Evolutionary conservation across 2,888 invertebrate species (phyloP).

Genomic region (Salpingus planirostris): DNA sequence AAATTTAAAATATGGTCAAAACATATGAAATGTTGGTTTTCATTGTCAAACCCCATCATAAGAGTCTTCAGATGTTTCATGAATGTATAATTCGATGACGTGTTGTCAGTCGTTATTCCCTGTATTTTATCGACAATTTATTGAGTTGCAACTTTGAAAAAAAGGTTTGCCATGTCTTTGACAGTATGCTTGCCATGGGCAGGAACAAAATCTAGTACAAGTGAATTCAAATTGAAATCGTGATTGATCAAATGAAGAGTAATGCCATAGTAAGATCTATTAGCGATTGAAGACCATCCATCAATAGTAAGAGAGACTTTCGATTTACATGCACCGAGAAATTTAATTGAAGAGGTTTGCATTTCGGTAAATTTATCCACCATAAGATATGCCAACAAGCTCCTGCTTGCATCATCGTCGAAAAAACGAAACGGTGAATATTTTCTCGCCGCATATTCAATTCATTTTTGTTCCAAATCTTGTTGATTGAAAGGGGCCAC

Average conservation of each 20-base stretch:
- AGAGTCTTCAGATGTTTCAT: constrained; percentile 1
- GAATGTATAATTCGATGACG: constrained; percentile 6
- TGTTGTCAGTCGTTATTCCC: constrained; percentile 7
- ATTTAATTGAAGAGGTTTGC: constrained; percentile 7
- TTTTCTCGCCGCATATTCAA: constrained; percentile 2
- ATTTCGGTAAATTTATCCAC: constrained; percentile 2
- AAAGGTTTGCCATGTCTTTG: constrained; percentile 13
- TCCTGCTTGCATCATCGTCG: no score
- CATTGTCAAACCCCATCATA: constrained; percentile 1
- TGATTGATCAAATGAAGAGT: constrained; percentile 21
- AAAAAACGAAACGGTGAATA: constrained; percentile 2
- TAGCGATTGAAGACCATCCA: constrained; percentile 20
- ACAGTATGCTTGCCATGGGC: constrained; percentile 21
- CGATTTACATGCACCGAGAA: constrained; percentile 13
- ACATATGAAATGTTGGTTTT: constrained; percentile 7
- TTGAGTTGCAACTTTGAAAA: not conserved
- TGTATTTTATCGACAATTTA: constrained; percentile 2
- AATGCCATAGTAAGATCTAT: constrained; percentile 19
- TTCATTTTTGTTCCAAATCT: not conserved
- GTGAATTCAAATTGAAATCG: constrained; percentile 18
- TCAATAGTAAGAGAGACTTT: constrained; percentile 22
- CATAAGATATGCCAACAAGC: no score
- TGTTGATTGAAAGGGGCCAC: not conserved
- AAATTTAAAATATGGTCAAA: constrained; percentile 8
- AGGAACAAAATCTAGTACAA: constrained; percentile 21